Percentiles rank a stretch among this genome's conserved stretches.
Conservation (phyloP, 2,888 invertebrate species). For the Torymus aiolomorphi region DNA sequence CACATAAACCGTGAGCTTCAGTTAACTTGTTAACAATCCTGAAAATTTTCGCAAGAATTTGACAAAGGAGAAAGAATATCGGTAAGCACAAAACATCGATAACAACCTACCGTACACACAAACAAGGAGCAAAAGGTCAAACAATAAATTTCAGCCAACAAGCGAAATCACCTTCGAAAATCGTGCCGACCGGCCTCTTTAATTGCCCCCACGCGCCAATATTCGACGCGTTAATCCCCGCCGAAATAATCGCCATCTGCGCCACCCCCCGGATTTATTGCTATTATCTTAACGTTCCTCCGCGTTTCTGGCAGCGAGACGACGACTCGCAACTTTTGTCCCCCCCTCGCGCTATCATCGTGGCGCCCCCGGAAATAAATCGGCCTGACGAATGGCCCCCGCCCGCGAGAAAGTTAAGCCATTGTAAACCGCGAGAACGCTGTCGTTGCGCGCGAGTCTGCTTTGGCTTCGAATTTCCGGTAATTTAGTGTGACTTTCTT, state of each 20-base stretch:
- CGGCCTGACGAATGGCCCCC: conserved; percentile 28
- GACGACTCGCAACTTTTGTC: background rate
- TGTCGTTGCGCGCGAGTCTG: background rate
- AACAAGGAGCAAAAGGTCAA: background rate
- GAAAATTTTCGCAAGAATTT: too few relatives aligned
- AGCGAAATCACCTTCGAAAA: background rate
- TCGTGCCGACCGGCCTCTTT: background rate
- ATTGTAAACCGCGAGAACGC: conserved; percentile 13
- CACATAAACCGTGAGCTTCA: too few relatives aligned
- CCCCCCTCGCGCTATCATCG: conserved; percentile 1
- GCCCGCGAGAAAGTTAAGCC: conserved; percentile 36
- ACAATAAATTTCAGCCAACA: background rate
- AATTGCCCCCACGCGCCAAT: conserved; percentile 1
- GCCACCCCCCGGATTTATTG: conserved; percentile 26
- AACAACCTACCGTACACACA: too few relatives aligned
- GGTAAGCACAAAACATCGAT: too few relatives aligned
- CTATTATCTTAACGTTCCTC: conserved; percentile 36
- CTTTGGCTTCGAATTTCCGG: background rate
- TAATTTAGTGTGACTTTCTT: background rate
- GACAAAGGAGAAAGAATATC: too few relatives aligned
- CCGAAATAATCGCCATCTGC: conserved; percentile 27
- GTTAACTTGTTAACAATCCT: too few relatives aligned
- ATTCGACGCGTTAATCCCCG: conserved; percentile 7
- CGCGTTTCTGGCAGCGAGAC: conserved; percentile 32
- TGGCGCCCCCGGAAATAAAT: conserved; percentile 36